A percentile compares a stretch with the other conserved stretches of the same genome.
Conservation (phyloP, 2,888 invertebrate species). For the Idaea straminata region DNA sequence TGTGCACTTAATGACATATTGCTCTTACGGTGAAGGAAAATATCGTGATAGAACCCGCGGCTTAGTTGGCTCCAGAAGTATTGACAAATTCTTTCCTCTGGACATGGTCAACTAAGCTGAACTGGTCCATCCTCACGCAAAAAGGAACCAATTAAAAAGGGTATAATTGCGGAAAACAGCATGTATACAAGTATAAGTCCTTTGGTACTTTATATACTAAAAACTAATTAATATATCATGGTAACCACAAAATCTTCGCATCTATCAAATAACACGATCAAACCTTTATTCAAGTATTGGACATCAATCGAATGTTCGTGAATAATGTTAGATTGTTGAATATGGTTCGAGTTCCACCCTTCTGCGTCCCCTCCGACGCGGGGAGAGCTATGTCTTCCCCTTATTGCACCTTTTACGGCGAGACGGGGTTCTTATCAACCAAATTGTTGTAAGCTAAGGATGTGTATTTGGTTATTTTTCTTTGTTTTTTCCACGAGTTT, state of each 20-base stretch:
- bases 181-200: no score
- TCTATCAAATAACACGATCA: background rate
- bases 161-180: no score
- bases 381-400: background rate
- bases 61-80: no score
- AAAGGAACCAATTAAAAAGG: no score
- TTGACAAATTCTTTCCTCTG: no score
- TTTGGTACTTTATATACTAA: no score
- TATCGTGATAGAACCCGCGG: no score
- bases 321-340: background rate
- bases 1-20: no score
- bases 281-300: background rate
- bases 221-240: no score
- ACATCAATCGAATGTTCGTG: background rate
- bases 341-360: background rate
- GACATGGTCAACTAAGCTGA: no score
- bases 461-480: background rate
- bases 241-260: background rate
- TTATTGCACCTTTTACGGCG: background rate
- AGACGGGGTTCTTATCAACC: slow-evolving; percentile 1
- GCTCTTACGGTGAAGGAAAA: no score
- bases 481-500: background rate
- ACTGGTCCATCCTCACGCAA: no score
- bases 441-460: background rate
- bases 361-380: background rate